These are phyloP conservation scores for Phorcus lineatus DNA, from an alignment of 2,888 invertebrate species.

Conservation along the genomic window DNA sequence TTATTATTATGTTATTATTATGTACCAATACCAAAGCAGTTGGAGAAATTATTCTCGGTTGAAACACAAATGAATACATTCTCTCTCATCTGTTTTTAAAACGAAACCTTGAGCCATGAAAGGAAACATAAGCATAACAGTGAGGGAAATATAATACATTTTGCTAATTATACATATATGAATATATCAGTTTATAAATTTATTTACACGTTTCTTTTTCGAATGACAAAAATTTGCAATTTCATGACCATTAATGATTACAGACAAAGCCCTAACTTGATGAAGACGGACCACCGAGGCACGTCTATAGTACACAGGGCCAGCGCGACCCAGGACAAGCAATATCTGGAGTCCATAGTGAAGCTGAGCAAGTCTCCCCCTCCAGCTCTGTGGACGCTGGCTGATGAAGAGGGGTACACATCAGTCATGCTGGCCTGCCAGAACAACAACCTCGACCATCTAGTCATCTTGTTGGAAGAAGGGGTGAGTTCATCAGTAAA, in stretches of 20 bases:
- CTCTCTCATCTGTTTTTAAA: too few species aligned
- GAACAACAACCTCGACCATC: conserved; percentile 62
- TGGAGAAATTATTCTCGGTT: too few species aligned
- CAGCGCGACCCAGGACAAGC: conserved; percentile 56
- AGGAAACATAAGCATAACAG: too few species aligned
- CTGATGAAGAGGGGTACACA: conserved; percentile 62
- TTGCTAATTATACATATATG: too few species aligned
- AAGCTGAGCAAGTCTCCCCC: conserved; percentile 45
- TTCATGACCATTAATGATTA: conserved; percentile 19
- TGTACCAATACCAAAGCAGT: too few species aligned
- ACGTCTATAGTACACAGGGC: conserved; percentile 63
- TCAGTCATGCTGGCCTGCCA: conserved; percentile 69
- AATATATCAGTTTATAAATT: too few species aligned
- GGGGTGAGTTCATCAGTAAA: conserved; percentile 50
- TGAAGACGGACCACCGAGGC: conserved; percentile 57
- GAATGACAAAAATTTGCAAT: background rate
- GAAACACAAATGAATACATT: too few species aligned
- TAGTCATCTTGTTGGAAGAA: conserved; percentile 59
- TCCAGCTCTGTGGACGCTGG: conserved; percentile 43
- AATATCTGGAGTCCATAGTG: conserved; percentile 54
- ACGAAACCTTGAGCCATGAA: too few species aligned
- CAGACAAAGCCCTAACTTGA: conserved; percentile 60
- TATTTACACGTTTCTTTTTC: too few species aligned
- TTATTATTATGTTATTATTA: too few species aligned
- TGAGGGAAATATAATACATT: too few species aligned